Percentiles rank a stretch among this genome's conserved stretches.
Evolutionary conservation across 2,113 vertebrate species (phyloP).

Genomic region (Passer domesticus): DNA sequence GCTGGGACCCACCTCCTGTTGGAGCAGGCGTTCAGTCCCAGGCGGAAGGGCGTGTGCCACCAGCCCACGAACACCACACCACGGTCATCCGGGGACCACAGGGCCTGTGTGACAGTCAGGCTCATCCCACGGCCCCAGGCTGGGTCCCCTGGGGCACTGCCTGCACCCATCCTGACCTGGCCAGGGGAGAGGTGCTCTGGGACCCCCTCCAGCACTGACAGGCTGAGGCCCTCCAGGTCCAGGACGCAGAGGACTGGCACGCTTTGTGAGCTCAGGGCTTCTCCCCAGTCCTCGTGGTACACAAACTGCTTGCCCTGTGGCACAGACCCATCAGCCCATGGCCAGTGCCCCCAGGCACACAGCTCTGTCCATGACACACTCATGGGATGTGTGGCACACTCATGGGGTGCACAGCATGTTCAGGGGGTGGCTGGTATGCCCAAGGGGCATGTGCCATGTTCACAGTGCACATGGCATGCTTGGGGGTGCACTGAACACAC

Average conservation of each 20-base stretch:
- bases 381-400: background rate
- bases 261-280: constrained; percentile 81
- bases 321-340: background rate
- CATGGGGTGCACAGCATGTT: fast-evolving
- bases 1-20: constrained; percentile 84
- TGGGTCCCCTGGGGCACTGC: fast-evolving
- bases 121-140: background rate
- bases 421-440: too few species aligned
- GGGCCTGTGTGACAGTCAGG: constrained; percentile 76
- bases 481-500: background rate
- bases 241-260: constrained; percentile 85
- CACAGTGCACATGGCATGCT: background rate
- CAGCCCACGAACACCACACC: constrained; percentile 93
- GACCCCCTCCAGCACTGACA: constrained; percentile 86
- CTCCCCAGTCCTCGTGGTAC: constrained; percentile 91
- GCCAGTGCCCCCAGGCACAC: fast-evolving
- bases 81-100: constrained; percentile 89
- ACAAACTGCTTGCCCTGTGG: constrained; percentile 86
- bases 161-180: constrained; percentile 76
- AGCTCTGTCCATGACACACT: fast-evolving
- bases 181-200: constrained; percentile 89
- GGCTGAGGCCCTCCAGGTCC: constrained; percentile 84
- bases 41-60: constrained; percentile 89
- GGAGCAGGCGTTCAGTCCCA: constrained; percentile 85
- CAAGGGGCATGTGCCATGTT: background rate